Conservation (phyloP, 2,797 vertebrate genomes). For the Heliangelus exortis region DNA sequence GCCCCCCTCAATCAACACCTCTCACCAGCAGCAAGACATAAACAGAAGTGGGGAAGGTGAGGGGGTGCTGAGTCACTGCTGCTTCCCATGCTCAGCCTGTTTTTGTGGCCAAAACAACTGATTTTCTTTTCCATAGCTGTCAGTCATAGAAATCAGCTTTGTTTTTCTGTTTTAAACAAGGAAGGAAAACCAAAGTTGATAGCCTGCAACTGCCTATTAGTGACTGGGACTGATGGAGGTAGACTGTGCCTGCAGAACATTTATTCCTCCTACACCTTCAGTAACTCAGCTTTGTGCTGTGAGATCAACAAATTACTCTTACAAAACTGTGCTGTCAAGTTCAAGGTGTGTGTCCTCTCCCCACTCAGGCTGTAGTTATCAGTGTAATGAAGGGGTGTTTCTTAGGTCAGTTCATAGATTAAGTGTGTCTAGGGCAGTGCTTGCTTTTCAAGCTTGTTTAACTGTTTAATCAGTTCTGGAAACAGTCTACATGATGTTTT, state of each 20-base stretch:
- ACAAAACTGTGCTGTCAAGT: neutral
- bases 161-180: conserved; percentile 11
- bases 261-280: conserved; percentile 58
- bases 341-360: neutral
- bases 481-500: neutral
- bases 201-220: neutral
- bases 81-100: accelerated
- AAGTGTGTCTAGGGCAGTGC: neutral
- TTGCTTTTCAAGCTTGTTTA: neutral
- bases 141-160: neutral
- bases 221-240: conserved; percentile 18
- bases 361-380: neutral
- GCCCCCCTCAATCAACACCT: accelerated
- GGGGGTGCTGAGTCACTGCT: neutral
- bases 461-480: neutral
- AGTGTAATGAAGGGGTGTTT: neutral
- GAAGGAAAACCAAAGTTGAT: neutral
- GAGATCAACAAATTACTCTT: conserved; percentile 16
- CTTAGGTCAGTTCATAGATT: neutral
- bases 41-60: neutral
- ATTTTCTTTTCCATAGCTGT: conserved; percentile 42
- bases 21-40: accelerated
- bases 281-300: neutral
- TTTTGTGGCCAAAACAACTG: neutral
- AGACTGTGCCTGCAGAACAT: conserved; percentile 30